Conservation (phyloP, 2,113 vertebrate genomes). For the Oplegnathus fasciatus region DNA sequence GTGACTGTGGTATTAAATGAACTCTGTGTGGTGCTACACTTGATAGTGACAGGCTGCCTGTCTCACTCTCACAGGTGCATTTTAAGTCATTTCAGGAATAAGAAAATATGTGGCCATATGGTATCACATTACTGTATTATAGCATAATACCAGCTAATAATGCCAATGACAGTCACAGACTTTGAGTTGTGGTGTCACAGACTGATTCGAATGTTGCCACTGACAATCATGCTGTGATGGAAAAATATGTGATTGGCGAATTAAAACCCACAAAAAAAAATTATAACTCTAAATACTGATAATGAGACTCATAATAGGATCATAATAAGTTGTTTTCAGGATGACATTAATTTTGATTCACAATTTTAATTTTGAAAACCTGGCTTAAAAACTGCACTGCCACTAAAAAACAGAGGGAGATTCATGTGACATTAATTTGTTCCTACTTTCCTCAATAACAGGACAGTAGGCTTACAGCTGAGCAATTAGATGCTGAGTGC, state of each 20-base stretch:
- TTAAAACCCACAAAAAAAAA: neutral
- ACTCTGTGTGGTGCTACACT: neutral
- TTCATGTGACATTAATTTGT: neutral
- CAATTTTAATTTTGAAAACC: neutral
- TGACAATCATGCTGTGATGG: neutral
- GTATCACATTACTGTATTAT: neutral
- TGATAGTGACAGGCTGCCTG: neutral
- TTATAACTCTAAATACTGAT: neutral
- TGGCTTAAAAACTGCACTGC: neutral
- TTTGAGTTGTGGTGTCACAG: neutral
- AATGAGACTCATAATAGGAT: neutral
- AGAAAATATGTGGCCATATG: neutral
- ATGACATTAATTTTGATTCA: neutral
- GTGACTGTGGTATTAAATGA: neutral
- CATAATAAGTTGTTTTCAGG: no score
- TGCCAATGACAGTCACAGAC: neutral
- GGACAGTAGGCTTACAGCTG: neutral
- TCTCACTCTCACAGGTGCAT: neutral
- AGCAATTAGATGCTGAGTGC: neutral
- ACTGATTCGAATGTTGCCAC: neutral
- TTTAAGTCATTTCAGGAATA: neutral
- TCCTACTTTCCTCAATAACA: neutral
- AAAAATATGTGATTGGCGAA: neutral
- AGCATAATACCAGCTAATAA: neutral
- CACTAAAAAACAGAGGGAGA: neutral